Percentiles rank a stretch among this genome's conserved stretches.
Evolutionary conservation across 2,888 invertebrate species (phyloP).

Genomic region (Sinhomidia bicolor): DNA sequence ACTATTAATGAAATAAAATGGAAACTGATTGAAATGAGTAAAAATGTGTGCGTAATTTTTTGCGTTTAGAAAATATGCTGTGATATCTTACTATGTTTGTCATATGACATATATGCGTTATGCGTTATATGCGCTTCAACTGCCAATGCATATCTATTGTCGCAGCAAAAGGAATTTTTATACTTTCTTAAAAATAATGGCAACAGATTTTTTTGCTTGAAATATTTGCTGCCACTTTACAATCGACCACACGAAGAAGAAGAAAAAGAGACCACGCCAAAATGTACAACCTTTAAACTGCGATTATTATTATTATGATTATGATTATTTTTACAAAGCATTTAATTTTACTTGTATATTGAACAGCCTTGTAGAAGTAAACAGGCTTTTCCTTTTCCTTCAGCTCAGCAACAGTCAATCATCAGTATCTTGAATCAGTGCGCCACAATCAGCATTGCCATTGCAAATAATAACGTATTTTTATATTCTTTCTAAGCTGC

Average conservation of each 20-base stretch:
- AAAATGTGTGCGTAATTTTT: slow-evolving; percentile 8
- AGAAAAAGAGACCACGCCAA: slow-evolving; percentile 16
- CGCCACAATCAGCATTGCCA: neutral
- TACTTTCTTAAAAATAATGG: neutral
- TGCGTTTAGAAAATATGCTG: neutral
- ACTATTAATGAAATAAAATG: neutral
- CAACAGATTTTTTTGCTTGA: neutral
- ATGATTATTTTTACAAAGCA: neutral
- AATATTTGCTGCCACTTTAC: no score
- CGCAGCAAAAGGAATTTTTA: neutral
- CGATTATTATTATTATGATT: neutral
- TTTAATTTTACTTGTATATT: neutral
- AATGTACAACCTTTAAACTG: neutral
- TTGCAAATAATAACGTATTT: no score
- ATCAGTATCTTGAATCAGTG: neutral
- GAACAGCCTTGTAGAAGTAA: neutral
- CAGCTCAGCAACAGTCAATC: neutral
- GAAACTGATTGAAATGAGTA: neutral
- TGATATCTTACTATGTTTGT: neutral
- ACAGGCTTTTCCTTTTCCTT: neutral
- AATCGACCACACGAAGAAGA: neutral
- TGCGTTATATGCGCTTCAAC: neutral
- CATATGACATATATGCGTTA: slow-evolving; percentile 10
- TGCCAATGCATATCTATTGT: slow-evolving; percentile 39
- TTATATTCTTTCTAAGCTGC: neutral